A percentile compares a stretch with the other conserved stretches of the same genome.
These are phyloP conservation scores for Coregonus clupeaformis DNA, from an alignment of 2,113 vertebrate genomes.

Conservation along the genomic window DNA sequence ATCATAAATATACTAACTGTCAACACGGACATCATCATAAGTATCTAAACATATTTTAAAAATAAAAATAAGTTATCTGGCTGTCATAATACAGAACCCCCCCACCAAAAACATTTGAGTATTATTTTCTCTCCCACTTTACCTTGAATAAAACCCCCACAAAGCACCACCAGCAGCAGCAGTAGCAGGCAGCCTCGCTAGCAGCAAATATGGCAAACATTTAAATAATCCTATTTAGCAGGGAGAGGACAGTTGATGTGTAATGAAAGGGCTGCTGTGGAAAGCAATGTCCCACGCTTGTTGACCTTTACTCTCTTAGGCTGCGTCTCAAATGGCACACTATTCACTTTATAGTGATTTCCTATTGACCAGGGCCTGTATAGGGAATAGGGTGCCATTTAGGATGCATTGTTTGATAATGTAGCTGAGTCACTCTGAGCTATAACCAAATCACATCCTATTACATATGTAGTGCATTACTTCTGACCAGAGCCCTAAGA, in stretches of 20 bases:
- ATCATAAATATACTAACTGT: slow-evolving; percentile 25
- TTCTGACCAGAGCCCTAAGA: too few relatives aligned
- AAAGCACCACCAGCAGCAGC: not conserved
- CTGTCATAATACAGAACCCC: too few relatives aligned
- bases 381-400: too few relatives aligned
- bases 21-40: slow-evolving; percentile 21
- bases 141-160: slow-evolving; percentile 18
- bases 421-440: too few relatives aligned
- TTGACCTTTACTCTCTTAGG: slow-evolving; percentile 50
- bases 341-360: too few relatives aligned
- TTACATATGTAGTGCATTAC: too few relatives aligned
- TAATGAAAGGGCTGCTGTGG: slow-evolving; percentile 48
- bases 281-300: slow-evolving; percentile 37
- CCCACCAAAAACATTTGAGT: not conserved
- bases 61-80: too few relatives aligned
- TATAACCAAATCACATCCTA: too few relatives aligned
- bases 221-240: slow-evolving; percentile 51
- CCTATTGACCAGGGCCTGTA: too few relatives aligned
- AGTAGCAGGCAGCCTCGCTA: slow-evolving; percentile 4
- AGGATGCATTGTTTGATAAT: too few relatives aligned
- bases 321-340: too few relatives aligned
- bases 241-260: slow-evolving; percentile 48
- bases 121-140: slow-evolving; percentile 20
- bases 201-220: slow-evolving; percentile 47
- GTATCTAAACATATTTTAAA: slow-evolving; percentile 17